Conservation (phyloP, 2,888 invertebrate genomes). For the Troides helena region DNA sequence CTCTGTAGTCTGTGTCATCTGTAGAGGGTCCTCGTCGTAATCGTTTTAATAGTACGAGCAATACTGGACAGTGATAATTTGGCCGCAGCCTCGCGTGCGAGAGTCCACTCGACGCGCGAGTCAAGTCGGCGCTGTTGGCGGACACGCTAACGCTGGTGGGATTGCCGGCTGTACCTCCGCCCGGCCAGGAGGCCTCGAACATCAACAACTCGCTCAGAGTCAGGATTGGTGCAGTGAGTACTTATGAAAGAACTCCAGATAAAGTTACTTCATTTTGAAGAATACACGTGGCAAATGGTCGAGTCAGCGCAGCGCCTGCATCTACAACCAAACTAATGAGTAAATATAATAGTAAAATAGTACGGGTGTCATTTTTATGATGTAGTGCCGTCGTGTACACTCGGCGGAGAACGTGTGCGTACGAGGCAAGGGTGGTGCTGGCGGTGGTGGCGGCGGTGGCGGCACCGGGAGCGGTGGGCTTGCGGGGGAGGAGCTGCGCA, state of each 20-base stretch:
- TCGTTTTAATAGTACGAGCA: too few relatives aligned
- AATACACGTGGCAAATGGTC: too few relatives aligned
- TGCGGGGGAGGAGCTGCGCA: slow-evolving; percentile 88
- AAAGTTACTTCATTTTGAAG: too few relatives aligned
- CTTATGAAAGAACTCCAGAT: too few relatives aligned
- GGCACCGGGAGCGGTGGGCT: slow-evolving; percentile 54
- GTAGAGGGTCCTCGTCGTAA: too few relatives aligned
- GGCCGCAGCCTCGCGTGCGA: slow-evolving; percentile 87
- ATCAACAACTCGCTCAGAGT: slow-evolving; percentile 61
- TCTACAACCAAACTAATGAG: too few relatives aligned
- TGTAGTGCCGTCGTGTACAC: slow-evolving; percentile 85
- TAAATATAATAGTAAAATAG: too few relatives aligned
- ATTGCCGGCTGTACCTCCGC: slow-evolving; percentile 87
- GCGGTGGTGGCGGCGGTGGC: slow-evolving; percentile 68
- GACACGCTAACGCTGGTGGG: slow-evolving; percentile 96
- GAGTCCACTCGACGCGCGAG: slow-evolving; percentile 94
- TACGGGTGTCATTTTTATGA: background rate
- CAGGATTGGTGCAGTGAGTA: slow-evolving; percentile 70
- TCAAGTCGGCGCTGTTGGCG: slow-evolving; percentile 94
- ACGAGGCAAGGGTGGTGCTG: slow-evolving; percentile 58
- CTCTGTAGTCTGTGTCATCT: too few relatives aligned
- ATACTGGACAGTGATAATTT: too few relatives aligned
- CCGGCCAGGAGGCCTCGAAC: slow-evolving; percentile 61
- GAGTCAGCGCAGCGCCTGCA: too few relatives aligned
- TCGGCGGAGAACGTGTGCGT: slow-evolving; percentile 84